Conservation (phyloP, 2,113 vertebrate species). For the Cyanoramphus novaezelandiae region DNA sequence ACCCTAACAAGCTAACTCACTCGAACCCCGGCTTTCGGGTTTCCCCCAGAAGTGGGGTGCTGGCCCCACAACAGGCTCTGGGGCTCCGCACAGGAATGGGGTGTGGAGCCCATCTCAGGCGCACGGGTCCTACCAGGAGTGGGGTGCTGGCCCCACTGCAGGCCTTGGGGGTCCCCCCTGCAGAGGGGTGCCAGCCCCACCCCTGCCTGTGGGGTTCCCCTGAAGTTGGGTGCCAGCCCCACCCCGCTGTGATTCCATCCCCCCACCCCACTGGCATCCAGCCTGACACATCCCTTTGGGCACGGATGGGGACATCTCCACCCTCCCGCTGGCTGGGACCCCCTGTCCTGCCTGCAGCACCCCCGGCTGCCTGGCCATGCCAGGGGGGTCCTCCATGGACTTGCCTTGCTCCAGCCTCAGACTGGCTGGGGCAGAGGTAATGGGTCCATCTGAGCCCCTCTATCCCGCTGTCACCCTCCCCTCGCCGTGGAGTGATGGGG, state of each 20-base stretch:
- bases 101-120: background rate
- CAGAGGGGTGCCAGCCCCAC: background rate
- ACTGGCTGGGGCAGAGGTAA: background rate
- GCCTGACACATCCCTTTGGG: background rate
- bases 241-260: fast-evolving
- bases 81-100: background rate
- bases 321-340: background rate
- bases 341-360: background rate
- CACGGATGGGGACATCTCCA: no score
- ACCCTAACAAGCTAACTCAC: no score
- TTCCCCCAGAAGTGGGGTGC: background rate
- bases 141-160: background rate
- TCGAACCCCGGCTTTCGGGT: background rate
- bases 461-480: fast-evolving
- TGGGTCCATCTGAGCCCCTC: fast-evolving
- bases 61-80: background rate
- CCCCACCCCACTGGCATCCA: fast-evolving
- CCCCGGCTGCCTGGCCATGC: background rate
- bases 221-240: background rate
- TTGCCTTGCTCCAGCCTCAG: background rate
- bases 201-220: background rate
- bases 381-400: background rate
- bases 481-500: fast-evolving
- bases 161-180: background rate
- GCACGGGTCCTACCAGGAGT: fast-evolving